phyloP scores from a whole-genome alignment of 2,888 invertebrate genomes.

The Halocaridina rubra region DNA sequence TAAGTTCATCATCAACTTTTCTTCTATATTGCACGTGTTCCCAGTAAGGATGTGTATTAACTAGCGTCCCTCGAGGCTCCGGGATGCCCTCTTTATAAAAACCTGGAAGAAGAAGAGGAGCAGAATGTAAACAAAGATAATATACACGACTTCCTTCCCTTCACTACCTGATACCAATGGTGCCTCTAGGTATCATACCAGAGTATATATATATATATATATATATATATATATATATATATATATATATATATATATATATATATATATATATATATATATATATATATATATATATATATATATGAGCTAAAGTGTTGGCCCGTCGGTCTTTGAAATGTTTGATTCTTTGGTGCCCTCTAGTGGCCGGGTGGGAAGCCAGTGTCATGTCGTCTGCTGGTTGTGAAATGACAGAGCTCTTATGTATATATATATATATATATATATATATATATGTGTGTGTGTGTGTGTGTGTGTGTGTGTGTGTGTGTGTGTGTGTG shows the following conservation, averaged over 20 bases:
- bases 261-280: constrained; percentile 48
- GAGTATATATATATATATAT: too few relatives aligned
- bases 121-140: not conserved
- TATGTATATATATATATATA: too few relatives aligned
- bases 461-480: too few relatives aligned
- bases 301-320: too few relatives aligned
- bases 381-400: too few relatives aligned
- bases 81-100: constrained; percentile 76
- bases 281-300: constrained; percentile 45
- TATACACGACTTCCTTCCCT: not conserved
- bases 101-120: constrained; percentile 69
- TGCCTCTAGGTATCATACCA: too few relatives aligned
- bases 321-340: too few relatives aligned
- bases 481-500: too few relatives aligned
- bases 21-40: constrained; percentile 73
- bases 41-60: constrained; percentile 66
- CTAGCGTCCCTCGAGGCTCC: constrained; percentile 68
- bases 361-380: not conserved
- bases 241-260: constrained; percentile 49
- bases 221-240: constrained; percentile 35
- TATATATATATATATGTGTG: too few relatives aligned
- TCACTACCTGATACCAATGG: too few relatives aligned
- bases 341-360: too few relatives aligned
- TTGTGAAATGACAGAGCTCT: too few relatives aligned
- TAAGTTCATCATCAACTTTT: constrained; percentile 74